Evolutionary conservation across 2,888 invertebrate genomes (phyloP).

Genomic region (Cantharis rufa): DNA sequence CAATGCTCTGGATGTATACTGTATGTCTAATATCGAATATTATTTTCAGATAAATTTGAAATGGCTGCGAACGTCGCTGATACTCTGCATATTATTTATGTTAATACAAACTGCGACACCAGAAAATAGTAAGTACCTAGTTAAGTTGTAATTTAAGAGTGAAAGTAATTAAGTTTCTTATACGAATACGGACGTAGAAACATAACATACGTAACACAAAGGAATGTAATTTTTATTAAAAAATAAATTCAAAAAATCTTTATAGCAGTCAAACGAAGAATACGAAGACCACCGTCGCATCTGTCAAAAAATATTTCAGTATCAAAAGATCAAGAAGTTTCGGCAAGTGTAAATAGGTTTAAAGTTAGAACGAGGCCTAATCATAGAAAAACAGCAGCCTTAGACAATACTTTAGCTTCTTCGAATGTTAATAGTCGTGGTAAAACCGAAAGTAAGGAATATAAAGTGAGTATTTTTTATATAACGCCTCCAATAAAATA

Average conservation of each 20-base stretch:
- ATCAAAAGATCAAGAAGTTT: slow-evolving; percentile 63
- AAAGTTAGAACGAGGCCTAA: slow-evolving; percentile 64
- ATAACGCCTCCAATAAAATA: background rate
- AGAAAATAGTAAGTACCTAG: slow-evolving; percentile 48
- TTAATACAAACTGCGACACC: slow-evolving; percentile 48
- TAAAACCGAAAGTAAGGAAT: slow-evolving; percentile 71
- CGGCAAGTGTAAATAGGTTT: slow-evolving; percentile 69
- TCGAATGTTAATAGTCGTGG: slow-evolving; percentile 48
- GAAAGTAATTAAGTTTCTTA: background rate
- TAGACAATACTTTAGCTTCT: slow-evolving; percentile 60
- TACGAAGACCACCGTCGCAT: slow-evolving; percentile 68
- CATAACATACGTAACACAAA: background rate
- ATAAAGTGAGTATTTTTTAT: slow-evolving; percentile 59
- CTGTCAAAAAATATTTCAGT: slow-evolving; percentile 53
- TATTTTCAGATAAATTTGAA: background rate
- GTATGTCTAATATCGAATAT: background rate
- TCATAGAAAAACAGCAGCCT: slow-evolving; percentile 61
- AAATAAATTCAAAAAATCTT: background rate
- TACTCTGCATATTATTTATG: slow-evolving; percentile 47
- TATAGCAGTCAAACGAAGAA: slow-evolving; percentile 63
- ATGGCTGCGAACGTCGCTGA: slow-evolving; percentile 20
- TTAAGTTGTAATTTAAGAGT: background rate
- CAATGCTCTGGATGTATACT: background rate
- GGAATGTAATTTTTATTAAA: background rate
- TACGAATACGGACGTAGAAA: background rate